phyloP scores from a whole-genome alignment of 1,140 invertebrate species.

The Muscidifurax raptorellus region DNA sequence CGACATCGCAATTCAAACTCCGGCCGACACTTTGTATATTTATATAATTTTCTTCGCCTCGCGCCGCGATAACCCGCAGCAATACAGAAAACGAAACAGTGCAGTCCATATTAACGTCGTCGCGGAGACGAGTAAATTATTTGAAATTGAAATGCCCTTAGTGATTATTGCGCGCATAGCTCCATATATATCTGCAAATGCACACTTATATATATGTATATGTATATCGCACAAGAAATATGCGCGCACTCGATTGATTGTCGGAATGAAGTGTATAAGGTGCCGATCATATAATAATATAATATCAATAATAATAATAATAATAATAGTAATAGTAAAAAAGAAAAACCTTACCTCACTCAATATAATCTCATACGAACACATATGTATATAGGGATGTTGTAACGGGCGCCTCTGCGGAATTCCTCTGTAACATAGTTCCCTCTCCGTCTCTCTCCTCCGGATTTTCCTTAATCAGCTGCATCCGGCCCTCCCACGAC shows the following conservation, averaged over 20 bases:
- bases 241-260: too few relatives aligned
- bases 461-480: constrained; percentile 47
- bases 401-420: constrained; percentile 36
- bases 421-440: constrained; percentile 29
- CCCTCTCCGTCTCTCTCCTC: constrained; percentile 13
- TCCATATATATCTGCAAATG: neutral
- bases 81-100: neutral
- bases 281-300: too few relatives aligned
- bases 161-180: constrained; percentile 4
- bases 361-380: too few relatives aligned
- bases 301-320: too few relatives aligned
- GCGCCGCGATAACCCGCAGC: too few relatives aligned
- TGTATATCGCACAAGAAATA: too few relatives aligned
- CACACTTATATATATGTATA: neutral
- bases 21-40: too few relatives aligned
- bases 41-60: too few relatives aligned
- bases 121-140: constrained; percentile 10
- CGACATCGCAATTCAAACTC: too few relatives aligned
- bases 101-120: too few relatives aligned
- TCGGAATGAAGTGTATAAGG: too few relatives aligned
- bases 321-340: neutral
- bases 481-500: constrained; percentile 45
- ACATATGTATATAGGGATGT: too few relatives aligned
- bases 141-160: constrained; percentile 34
- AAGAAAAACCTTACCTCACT: constrained; percentile 20